Evolutionary conservation across 2,888 invertebrate genomes (phyloP).

Genomic region (Polyommatus iphigenia): DNA sequence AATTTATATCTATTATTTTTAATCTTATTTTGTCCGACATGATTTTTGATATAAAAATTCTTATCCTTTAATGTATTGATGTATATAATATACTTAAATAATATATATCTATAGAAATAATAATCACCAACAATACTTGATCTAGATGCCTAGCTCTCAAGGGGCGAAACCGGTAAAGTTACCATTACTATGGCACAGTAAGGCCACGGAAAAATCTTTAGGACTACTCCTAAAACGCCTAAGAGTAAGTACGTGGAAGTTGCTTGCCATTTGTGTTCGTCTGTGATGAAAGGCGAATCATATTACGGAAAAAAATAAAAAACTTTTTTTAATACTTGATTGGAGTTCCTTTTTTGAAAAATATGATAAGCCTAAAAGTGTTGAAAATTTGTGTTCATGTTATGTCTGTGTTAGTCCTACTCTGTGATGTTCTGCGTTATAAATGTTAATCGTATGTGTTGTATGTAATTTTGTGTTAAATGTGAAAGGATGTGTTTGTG

Average conservation of each 20-base stretch:
- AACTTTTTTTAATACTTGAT: neutral
- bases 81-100: too few relatives aligned
- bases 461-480: neutral
- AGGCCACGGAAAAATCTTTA: constrained; percentile 68
- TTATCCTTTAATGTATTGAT: too few relatives aligned
- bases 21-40: too few relatives aligned
- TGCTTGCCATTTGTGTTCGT: constrained; percentile 15
- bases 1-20: too few relatives aligned
- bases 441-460: neutral
- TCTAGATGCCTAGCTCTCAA: constrained; percentile 62
- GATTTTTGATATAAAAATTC: too few relatives aligned
- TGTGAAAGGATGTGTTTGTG: neutral
- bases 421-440: neutral
- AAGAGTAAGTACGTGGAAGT: constrained; percentile 73
- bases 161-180: constrained; percentile 62
- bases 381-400: neutral
- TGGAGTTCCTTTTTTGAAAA: neutral
- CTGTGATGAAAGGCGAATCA: constrained; percentile 13
- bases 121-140: constrained; percentile 39
- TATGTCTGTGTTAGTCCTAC: neutral
- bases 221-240: constrained; percentile 66
- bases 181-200: constrained; percentile 71
- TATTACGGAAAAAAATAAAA: neutral
- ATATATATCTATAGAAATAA: neutral
- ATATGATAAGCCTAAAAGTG: constrained; percentile 6